Conservation (phyloP, 2,113 vertebrate species). For the Melozone crissalis region DNA sequence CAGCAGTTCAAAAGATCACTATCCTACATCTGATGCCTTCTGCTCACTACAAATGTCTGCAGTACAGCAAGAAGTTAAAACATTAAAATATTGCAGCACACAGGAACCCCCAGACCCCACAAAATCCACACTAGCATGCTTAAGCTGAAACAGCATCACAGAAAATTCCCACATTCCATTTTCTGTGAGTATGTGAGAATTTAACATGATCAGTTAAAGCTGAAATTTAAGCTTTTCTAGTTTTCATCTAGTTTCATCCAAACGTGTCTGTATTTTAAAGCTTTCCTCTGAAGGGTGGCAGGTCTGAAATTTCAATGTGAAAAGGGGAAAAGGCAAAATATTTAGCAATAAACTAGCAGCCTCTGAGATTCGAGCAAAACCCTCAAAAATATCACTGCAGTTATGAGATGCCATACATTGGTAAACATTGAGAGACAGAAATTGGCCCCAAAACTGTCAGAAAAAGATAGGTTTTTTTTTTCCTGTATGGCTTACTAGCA, state of each 20-base stretch:
- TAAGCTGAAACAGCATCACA: neutral
- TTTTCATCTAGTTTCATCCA: neutral
- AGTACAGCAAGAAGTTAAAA: neutral
- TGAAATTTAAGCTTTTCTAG: neutral
- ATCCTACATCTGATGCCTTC: slow-evolving; percentile 27
- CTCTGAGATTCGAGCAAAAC: neutral
- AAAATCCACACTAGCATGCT: neutral
- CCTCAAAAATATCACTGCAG: neutral
- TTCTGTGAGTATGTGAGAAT: neutral
- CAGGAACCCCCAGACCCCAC: neutral
- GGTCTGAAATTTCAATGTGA: neutral
- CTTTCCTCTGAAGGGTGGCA: neutral
- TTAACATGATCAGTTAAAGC: neutral
- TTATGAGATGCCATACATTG: neutral
- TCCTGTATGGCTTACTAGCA: neutral
- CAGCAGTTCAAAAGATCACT: slow-evolving; percentile 31
- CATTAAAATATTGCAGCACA: neutral
- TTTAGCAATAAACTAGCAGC: neutral
- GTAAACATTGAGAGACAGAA: neutral
- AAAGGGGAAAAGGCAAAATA: neutral
- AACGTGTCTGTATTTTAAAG: neutral
- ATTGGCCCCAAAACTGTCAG: neutral
- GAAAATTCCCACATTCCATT: neutral
- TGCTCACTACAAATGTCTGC: neutral
- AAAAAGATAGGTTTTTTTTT: neutral